Conservation (phyloP, 2,113 vertebrate genomes). For the Odocoileus hemionus region DNA sequence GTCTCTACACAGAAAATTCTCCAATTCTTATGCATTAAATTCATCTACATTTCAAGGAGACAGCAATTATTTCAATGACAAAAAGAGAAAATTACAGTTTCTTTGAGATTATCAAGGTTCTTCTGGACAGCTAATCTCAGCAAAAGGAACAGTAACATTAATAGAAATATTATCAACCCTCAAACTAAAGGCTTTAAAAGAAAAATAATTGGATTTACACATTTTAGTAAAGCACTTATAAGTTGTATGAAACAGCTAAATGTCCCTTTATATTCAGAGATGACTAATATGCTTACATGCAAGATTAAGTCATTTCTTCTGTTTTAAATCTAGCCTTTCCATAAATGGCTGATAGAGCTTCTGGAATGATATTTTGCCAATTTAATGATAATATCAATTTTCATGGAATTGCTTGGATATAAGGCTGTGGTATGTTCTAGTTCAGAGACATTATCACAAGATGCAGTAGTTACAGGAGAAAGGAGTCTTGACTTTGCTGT, state of each 20-base stretch:
- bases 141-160: background rate
- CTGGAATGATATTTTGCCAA: background rate
- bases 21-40: background rate
- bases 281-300: background rate
- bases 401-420: background rate
- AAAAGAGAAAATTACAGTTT: background rate
- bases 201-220: background rate
- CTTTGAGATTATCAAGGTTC: background rate
- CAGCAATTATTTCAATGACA: slow-evolving; percentile 12
- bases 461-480: background rate
- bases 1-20: background rate
- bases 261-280: background rate
- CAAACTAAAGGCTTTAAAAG: background rate
- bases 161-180: background rate
- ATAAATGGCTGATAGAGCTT: background rate
- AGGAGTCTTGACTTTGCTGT: background rate
- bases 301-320: background rate
- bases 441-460: background rate
- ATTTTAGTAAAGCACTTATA: background rate
- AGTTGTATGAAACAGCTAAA: background rate
- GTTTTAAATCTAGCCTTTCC: background rate
- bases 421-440: background rate
- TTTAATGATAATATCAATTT: background rate
- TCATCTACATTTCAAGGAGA: background rate
- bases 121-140: background rate